These are phyloP conservation scores for Drosophila simulans DNA, from an alignment of 1,140 invertebrate species.

Conservation along the genomic window DNA sequence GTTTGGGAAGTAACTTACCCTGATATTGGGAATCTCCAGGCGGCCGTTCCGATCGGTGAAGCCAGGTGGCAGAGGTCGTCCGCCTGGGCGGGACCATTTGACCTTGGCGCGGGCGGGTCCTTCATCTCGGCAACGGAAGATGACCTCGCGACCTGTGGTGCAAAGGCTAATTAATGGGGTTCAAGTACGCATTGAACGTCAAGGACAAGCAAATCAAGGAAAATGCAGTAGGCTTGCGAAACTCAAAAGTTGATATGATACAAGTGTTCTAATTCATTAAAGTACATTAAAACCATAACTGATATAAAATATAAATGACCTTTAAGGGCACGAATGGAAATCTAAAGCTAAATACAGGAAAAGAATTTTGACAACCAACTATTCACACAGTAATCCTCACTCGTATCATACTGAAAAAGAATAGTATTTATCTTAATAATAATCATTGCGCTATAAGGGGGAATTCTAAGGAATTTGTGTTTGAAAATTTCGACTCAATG, in stretches of 20 bases:
- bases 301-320: neutral
- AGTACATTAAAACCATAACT: neutral
- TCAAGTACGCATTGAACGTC: neutral
- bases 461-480: neutral
- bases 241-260: neutral
- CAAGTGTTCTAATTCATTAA: too few relatives aligned
- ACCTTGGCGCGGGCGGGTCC: conserved; percentile 90
- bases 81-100: conserved; percentile 90
- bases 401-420: neutral
- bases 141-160: conserved; percentile 92
- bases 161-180: conserved; percentile 2
- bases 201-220: conserved; percentile 1
- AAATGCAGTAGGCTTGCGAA: neutral
- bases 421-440: neutral
- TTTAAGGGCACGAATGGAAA: neutral
- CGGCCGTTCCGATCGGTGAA: conserved; percentile 90
- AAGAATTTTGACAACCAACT: neutral
- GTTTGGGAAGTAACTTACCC: conserved; percentile 85
- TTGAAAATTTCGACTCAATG: conserved; percentile 56
- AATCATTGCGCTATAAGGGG: neutral
- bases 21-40: conserved; percentile 93
- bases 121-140: conserved; percentile 96
- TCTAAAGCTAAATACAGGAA: neutral
- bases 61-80: conserved; percentile 89
- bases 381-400: neutral